These are phyloP conservation scores for Pangasianodon gigas DNA, from an alignment of 2,113 vertebrate species.

Conservation along the genomic window DNA sequence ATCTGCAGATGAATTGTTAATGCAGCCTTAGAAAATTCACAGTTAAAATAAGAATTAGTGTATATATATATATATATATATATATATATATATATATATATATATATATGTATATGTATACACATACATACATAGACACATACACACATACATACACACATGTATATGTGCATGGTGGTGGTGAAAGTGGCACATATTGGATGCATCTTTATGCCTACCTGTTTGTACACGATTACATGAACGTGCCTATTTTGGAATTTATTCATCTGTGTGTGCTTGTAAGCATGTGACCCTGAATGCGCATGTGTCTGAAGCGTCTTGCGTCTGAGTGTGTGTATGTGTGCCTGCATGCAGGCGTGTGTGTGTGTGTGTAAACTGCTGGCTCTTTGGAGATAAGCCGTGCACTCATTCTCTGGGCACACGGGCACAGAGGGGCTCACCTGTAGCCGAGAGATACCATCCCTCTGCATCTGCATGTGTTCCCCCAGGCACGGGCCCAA, in stretches of 20 bases:
- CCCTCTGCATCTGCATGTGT: constrained; percentile 60
- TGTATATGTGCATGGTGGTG: background rate
- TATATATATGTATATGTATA: no score
- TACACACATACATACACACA: no score
- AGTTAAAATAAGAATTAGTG: background rate
- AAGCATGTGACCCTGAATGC: constrained; percentile 32
- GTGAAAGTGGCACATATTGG: background rate
- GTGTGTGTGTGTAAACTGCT: constrained; percentile 64
- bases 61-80: background rate
- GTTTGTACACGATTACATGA: constrained; percentile 31
- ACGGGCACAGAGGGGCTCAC: constrained; percentile 64
- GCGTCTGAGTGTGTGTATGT: constrained; percentile 45
- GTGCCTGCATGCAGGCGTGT: constrained; percentile 61
- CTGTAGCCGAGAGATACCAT: constrained; percentile 69
- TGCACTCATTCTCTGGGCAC: constrained; percentile 28
- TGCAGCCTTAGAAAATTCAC: background rate
- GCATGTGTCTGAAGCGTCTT: constrained; percentile 30
- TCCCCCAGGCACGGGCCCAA: constrained; percentile 66
- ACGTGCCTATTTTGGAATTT: constrained; percentile 6
- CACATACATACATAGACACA: no score
- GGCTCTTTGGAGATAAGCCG: constrained; percentile 76
- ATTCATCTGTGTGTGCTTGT: constrained; percentile 25
- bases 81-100: background rate
- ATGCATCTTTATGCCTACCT: background rate
- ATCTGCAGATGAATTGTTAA: background rate